Percentiles rank a stretch among this genome's conserved stretches.
Evolutionary conservation across 2,888 invertebrate genomes (phyloP).

Genomic region (Flexamia atlantica): DNA sequence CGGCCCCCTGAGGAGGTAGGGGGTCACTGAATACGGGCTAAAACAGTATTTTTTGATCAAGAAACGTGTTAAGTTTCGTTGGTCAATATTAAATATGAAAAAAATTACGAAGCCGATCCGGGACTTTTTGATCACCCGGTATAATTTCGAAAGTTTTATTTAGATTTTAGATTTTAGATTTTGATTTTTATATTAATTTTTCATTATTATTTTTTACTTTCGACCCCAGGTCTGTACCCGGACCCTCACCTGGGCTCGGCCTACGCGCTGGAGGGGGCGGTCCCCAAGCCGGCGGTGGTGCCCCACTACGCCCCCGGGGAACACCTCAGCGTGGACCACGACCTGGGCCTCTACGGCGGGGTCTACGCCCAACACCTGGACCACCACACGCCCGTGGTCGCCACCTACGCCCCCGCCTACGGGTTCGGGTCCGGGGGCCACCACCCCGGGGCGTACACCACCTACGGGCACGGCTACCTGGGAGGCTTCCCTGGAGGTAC

Average conservation of each 20-base stretch:
- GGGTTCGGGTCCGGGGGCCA: conserved; percentile 1
- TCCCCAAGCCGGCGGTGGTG: conserved; percentile 8
- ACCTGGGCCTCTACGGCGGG: conserved; percentile 34
- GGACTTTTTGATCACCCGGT: too few relatives aligned
- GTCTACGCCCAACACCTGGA: conserved; percentile 47
- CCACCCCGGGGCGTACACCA: conserved; percentile 25
- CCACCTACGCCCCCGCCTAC: conserved; percentile 44
- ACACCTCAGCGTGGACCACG: conserved; percentile 33
- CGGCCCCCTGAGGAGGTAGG: too few relatives aligned
- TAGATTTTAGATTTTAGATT: too few relatives aligned
- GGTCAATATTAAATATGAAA: too few relatives aligned
- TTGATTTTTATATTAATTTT: too few relatives aligned
- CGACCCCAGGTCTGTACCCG: conserved; percentile 24
- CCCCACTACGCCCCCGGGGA: conserved; percentile 26
- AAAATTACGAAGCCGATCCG: too few relatives aligned
- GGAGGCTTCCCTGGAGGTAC: conserved; percentile 57
- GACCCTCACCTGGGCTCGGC: conserved; percentile 42
- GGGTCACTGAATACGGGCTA: too few relatives aligned
- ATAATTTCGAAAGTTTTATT: too few relatives aligned
- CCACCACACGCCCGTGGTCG: conserved; percentile 23
- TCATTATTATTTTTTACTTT: too few relatives aligned
- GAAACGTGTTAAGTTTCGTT: too few relatives aligned
- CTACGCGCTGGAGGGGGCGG: conserved; percentile 5
- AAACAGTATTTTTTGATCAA: too few relatives aligned
- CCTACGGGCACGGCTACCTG: conserved; percentile 60